Evolutionary conservation across 2,888 invertebrate species (phyloP).

Genomic region (Ennomos quercinarius): DNA sequence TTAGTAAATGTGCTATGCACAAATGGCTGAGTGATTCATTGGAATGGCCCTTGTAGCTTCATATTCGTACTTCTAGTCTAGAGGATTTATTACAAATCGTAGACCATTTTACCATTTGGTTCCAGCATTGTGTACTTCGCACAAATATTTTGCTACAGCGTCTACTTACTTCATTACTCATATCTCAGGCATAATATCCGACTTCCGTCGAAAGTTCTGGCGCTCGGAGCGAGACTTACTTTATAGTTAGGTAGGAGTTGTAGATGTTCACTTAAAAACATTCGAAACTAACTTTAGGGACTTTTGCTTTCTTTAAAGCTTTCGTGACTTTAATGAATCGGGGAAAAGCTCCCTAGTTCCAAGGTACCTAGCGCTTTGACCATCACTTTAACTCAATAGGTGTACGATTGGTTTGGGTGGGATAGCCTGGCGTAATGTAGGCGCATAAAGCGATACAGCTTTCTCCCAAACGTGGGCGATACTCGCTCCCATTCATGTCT

Average conservation of each 20-base stretch:
- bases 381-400: slow-evolving; percentile 3
- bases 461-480: slow-evolving; percentile 78
- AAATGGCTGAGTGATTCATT: slow-evolving; percentile 27
- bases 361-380: slow-evolving; percentile 1
- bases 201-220: slow-evolving; percentile 37
- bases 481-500: slow-evolving; percentile 67
- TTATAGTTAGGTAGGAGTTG: slow-evolving; percentile 8
- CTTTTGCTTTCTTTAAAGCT: slow-evolving; percentile 26
- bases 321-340: slow-evolving; percentile 14
- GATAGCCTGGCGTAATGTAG: slow-evolving; percentile 42
- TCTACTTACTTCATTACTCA: slow-evolving; percentile 37
- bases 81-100: not conserved
- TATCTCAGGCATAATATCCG: slow-evolving; percentile 38
- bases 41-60: slow-evolving; percentile 8
- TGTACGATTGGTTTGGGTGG: slow-evolving; percentile 18
- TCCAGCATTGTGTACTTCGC: slow-evolving; percentile 13
- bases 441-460: slow-evolving; percentile 54
- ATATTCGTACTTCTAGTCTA: slow-evolving; percentile 3
- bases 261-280: slow-evolving; percentile 17
- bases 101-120: slow-evolving; percentile 1
- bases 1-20: slow-evolving; percentile 28
- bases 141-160: slow-evolving; percentile 29
- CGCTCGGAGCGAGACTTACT: slow-evolving; percentile 21
- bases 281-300: slow-evolving; percentile 13
- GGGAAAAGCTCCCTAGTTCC: not conserved